phyloP scores from a whole-genome alignment of 92 coral and sea anemone genomes.

The Epizoanthus rinbou region DNA sequence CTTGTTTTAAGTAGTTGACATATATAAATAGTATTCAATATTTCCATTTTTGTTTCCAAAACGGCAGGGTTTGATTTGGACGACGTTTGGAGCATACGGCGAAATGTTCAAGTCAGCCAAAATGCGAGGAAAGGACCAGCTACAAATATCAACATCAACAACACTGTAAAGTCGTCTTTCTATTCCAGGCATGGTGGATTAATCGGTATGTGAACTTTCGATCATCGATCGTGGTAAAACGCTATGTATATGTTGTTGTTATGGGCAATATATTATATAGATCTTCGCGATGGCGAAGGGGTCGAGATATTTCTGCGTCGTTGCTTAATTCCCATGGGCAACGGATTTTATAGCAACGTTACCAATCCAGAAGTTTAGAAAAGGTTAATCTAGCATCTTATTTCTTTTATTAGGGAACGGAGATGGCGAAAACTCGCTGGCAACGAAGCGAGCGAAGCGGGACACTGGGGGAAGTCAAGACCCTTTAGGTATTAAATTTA shows the following conservation, averaged over 20 bases:
- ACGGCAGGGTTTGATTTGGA: conserved; percentile 70
- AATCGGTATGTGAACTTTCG: conserved; percentile 51
- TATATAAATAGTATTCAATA: neutral
- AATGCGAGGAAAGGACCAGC: conserved; percentile 78
- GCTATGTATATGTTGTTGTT: neutral
- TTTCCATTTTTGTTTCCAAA: conserved; percentile 33
- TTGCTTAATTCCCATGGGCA: too few species aligned
- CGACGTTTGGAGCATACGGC: conserved; percentile 86
- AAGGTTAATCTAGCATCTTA: neutral
- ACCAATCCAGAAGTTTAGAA: neutral
- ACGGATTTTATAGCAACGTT: neutral
- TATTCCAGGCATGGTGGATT: conserved; percentile 85
- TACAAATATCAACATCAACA: conserved; percentile 60
- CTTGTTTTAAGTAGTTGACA: neutral
- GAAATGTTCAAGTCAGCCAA: conserved; percentile 80
- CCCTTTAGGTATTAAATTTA: conserved; percentile 30
- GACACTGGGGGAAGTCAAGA: conserved; percentile 9
- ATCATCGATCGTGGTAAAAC: neutral
- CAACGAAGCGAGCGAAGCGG: conserved; percentile 55
- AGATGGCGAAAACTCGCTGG: conserved; percentile 50
- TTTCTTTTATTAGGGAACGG: conserved; percentile 54
- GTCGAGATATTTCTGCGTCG: too few species aligned
- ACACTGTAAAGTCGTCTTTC: conserved; percentile 56
- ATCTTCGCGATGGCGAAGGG: neutral
- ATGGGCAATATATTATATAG: neutral